Percentiles rank a stretch among this genome's conserved stretches.
These are phyloP conservation scores for Tympanoctomys barrerae DNA, from an alignment of 2,797 vertebrate species.

Conservation along the genomic window DNA sequence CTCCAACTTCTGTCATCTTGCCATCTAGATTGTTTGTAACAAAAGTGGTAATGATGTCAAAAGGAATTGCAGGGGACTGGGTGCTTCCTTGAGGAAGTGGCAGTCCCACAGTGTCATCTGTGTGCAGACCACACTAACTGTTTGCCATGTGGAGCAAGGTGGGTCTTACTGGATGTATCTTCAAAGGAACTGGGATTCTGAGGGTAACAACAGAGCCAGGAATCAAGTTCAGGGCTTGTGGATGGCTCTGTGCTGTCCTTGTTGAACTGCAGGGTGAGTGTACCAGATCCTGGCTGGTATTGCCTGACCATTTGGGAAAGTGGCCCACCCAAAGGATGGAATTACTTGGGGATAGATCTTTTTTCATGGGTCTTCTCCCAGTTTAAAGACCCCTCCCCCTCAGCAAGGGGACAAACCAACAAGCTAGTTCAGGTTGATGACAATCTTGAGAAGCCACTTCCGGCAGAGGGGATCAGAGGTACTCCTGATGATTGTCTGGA, in stretches of 20 bases:
- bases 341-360: neutral
- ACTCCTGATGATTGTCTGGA: neutral
- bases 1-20: neutral
- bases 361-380: neutral
- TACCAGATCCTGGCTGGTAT: neutral
- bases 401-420: neutral
- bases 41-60: neutral
- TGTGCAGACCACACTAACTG: neutral
- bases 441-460: conserved; percentile 21
- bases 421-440: neutral
- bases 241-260: neutral
- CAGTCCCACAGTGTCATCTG: neutral
- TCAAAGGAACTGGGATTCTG: neutral
- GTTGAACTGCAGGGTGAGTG: too few species aligned
- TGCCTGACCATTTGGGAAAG: neutral
- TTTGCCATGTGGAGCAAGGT: neutral
- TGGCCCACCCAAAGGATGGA: neutral
- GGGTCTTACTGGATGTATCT: neutral
- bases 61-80: neutral
- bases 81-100: neutral
- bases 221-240: neutral
- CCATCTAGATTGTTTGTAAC: conserved; percentile 8
- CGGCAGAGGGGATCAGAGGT: neutral
- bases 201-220: neutral
- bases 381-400: neutral